These are phyloP conservation scores for Morpho deidamia DNA, from an alignment of 2,888 invertebrate species.

Conservation along the genomic window DNA sequence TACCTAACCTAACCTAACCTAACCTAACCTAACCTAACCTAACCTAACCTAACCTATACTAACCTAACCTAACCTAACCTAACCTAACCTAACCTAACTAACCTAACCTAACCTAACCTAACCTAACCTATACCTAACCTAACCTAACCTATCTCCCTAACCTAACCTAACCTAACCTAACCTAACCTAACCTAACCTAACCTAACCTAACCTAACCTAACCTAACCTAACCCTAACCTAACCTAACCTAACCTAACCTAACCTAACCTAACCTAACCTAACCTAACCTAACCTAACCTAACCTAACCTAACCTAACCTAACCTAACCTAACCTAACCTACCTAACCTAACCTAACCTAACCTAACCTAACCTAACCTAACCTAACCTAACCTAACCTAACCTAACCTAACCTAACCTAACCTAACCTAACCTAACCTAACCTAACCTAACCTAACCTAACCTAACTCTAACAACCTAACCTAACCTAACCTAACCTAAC, in stretches of 20 bases:
- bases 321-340: no score
- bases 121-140: background rate
- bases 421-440: conserved; percentile 10
- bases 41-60: conserved; percentile 24
- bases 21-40: conserved; percentile 23
- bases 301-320: conserved; percentile 10
- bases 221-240: no score
- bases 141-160: conserved; percentile 22
- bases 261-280: conserved; percentile 7
- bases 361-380: conserved; percentile 7
- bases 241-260: conserved; percentile 24
- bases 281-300: conserved; percentile 10
- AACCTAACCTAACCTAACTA: conserved; percentile 12
- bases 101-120: conserved; percentile 21
- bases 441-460: conserved; percentile 7
- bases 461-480: no score
- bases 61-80: conserved; percentile 24
- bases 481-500: background rate
- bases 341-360: no score
- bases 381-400: conserved; percentile 8
- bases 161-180: conserved; percentile 18
- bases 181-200: conserved; percentile 4
- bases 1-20: conserved; percentile 24
- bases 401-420: background rate
- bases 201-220: conserved; percentile 8